Base-by-base conservation (phyloP, 2,888 invertebrate species). In the Apodemia zela region DNA sequence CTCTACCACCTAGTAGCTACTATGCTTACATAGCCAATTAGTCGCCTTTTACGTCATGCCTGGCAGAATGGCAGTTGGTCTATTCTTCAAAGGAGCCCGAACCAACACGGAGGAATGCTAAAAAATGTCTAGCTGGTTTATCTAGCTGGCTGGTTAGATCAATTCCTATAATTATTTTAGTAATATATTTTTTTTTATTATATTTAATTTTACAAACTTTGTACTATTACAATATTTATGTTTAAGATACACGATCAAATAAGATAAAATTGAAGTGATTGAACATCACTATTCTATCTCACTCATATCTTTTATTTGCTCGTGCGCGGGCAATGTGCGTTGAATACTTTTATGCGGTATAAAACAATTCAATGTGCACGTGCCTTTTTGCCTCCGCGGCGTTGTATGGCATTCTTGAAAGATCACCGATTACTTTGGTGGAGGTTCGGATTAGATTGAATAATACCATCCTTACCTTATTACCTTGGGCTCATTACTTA, bases 291-390 rank as follows among this genome's bases (percentile, higher is more conserved):
- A 81, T 13, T 51, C 18, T 60, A 74, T 74, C 75, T 78, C 77
- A 74, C 75, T 77, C 77, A 74, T 78, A 76, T 75, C 78, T 84
- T 87, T 87, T 87, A 82, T 85, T 73, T 69, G 74, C 66, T 70
- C 68, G 69, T 66, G 71, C 67, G 62, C 59, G 15, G 71, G 73
- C 74, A 75, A 76, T 80, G 81, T 82, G 84, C 82, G 81, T 83
- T 72, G 84, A 83, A 85, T 84, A 73, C 80, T 79, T 81, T 75
- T 77, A 78, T 75, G 77, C 75, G 75, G 80, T 72, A 80, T 81
- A 80, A 84, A 84, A 85, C 80, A 85, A 87, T 87, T 72, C 80
- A 68, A 74, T 77, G 75, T 73, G 82, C 85, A 83, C 84, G 85
- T 84, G 86, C 82, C 78, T 75, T 75, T 67, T 75, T 67, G 73